Conservation (phyloP, 2,113 vertebrate genomes). For the Salvelinus sp. region DNA sequence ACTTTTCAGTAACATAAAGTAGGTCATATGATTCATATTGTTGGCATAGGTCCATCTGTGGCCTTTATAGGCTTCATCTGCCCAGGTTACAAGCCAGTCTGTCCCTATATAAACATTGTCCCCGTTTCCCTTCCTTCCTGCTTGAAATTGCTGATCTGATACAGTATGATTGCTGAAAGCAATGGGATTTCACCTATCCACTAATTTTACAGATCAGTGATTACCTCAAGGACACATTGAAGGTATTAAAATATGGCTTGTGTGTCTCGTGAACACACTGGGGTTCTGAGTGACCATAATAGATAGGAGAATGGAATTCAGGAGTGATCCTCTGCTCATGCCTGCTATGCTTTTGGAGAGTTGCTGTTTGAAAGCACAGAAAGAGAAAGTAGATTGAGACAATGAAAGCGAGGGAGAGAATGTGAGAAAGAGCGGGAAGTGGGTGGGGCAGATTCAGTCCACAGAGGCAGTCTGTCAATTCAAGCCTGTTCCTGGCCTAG, state of each 20-base stretch:
- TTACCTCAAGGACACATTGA: too few species aligned
- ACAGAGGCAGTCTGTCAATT: conserved; percentile 26
- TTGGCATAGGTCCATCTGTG: not conserved
- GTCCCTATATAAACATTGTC: not conserved
- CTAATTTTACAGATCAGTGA: too few species aligned
- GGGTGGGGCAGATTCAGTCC: conserved; percentile 54
- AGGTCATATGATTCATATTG: not conserved
- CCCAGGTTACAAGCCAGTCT: not conserved
- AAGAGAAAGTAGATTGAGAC: not conserved
- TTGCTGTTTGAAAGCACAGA: not conserved
- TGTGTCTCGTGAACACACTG: not conserved
- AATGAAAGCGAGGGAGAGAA: not conserved
- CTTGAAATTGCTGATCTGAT: too few species aligned
- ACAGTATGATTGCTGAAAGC: too few species aligned
- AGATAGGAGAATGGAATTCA: too few species aligned
- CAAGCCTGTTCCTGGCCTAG: conserved; percentile 24
- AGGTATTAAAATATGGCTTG: too few species aligned
- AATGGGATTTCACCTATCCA: too few species aligned
- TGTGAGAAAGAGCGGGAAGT: conserved; percentile 14
- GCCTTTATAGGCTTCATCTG: not conserved
- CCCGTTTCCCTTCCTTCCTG: not conserved
- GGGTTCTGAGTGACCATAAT: not conserved
- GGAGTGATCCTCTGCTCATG: not conserved
- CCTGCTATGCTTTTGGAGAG: not conserved
- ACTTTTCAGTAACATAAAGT: conserved; percentile 1